Conservation (phyloP, 2,888 invertebrate species). For the Pammene fasciana region DNA sequence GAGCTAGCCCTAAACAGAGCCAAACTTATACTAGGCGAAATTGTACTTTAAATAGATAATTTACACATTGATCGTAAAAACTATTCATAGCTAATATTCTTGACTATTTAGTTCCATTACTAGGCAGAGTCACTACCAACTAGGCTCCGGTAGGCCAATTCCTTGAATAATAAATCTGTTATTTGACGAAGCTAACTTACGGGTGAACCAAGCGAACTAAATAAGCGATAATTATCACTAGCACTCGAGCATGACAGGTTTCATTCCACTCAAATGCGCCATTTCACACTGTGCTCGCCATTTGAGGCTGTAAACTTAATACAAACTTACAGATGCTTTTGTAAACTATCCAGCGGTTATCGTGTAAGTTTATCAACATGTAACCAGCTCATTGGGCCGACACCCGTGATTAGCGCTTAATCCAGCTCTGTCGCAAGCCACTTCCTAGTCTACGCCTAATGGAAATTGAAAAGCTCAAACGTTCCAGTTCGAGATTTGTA, state of each 20-base stretch:
- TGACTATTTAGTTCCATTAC: too few species aligned
- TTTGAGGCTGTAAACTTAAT: constrained; percentile 9
- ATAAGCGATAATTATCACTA: constrained; percentile 1
- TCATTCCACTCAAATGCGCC: constrained; percentile 8
- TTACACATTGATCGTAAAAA: too few species aligned
- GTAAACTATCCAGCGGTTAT: constrained; percentile 23
- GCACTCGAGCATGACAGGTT: neutral
- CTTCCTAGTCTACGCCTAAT: constrained; percentile 34
- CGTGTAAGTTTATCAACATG: constrained; percentile 25
- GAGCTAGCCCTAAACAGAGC: too few species aligned
- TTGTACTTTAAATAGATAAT: too few species aligned
- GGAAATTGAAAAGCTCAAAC: constrained; percentile 36
- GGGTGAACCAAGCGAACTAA: neutral
- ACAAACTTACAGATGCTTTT: constrained; percentile 18
- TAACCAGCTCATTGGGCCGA: constrained; percentile 19
- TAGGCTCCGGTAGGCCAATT: too few species aligned
- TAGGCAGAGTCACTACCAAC: too few species aligned
- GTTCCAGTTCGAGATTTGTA: constrained; percentile 24
- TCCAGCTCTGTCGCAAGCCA: constrained; percentile 33
- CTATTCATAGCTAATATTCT: too few species aligned
- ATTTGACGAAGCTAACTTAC: neutral
- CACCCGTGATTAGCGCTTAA: constrained; percentile 19
- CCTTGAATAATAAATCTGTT: too few species aligned
- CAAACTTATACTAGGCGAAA: too few species aligned
- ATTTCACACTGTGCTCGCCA: neutral